Evolutionary conservation across 2,797 vertebrate species (phyloP).

Genomic region (Mus minutoides): DNA sequence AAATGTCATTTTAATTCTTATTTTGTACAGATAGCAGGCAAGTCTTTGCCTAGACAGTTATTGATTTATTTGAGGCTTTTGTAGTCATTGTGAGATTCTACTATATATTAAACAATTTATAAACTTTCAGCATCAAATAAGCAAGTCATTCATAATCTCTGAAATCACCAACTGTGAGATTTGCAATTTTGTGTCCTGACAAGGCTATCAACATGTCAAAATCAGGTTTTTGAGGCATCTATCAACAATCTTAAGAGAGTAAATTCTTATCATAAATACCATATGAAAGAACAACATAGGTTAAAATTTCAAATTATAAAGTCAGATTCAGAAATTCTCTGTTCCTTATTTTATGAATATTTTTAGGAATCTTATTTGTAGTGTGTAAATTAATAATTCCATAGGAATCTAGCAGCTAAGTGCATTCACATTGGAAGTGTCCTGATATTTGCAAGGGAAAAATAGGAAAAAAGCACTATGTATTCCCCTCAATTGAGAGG

Average conservation of each 20-base stretch:
- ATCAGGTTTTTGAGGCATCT: not conserved
- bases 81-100: not conserved
- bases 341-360: not conserved
- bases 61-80: not conserved
- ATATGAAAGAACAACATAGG: not conserved
- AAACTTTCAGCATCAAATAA: not conserved
- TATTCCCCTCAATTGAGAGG: not conserved
- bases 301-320: not conserved
- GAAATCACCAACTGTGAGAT: not conserved
- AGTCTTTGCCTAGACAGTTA: not conserved
- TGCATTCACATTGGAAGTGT: not conserved
- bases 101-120: not conserved
- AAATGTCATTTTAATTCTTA: not conserved
- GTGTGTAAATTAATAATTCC: too few species aligned
- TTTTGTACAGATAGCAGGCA: not conserved
- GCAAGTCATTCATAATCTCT: not conserved
- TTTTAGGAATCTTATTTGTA: slow-evolving; percentile 1
- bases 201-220: not conserved
- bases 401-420: not conserved
- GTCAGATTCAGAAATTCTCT: not conserved
- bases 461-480: not conserved
- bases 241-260: not conserved
- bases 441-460: not conserved
- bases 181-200: not conserved
- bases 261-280: not conserved